Conservation (phyloP, 1,140 invertebrate genomes). For the Macrocentrus cingulum region DNA sequence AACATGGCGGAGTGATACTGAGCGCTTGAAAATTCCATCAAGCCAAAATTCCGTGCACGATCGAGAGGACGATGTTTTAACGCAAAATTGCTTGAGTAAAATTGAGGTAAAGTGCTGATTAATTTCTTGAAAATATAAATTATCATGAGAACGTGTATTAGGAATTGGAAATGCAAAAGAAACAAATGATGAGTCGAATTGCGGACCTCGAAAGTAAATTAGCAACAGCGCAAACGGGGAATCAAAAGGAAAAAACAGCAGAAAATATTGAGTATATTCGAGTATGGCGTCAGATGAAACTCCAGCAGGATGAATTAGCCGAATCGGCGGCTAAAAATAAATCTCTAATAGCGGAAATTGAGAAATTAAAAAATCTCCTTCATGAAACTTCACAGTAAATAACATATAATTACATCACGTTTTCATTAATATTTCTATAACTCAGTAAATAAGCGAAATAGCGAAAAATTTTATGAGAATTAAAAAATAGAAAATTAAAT, state of each 20-base stretch:
- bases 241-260: constrained; percentile 45
- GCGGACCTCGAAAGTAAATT: constrained; percentile 45
- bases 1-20: constrained; percentile 49
- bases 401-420: constrained; percentile 3
- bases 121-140: not conserved
- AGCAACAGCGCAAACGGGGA: constrained; percentile 28
- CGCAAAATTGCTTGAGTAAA: constrained; percentile 36
- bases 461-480: too few species aligned
- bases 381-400: constrained; percentile 43
- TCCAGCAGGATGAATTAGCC: constrained; percentile 45
- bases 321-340: constrained; percentile 37
- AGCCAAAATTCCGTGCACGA: constrained; percentile 36
- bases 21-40: constrained; percentile 39
- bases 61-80: constrained; percentile 35
- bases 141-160: constrained; percentile 26
- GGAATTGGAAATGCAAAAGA: constrained; percentile 46
- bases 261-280: constrained; percentile 54
- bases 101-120: constrained; percentile 43
- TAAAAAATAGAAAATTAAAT: too few species aligned
- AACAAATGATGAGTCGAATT: constrained; percentile 42
- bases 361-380: constrained; percentile 39
- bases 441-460: too few species aligned
- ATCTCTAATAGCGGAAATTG: constrained; percentile 38
- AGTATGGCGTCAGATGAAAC: constrained; percentile 50
- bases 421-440: not conserved